phyloP scores from a whole-genome alignment of 2,888 invertebrate species.

The Phragmatobia fuliginosa region DNA sequence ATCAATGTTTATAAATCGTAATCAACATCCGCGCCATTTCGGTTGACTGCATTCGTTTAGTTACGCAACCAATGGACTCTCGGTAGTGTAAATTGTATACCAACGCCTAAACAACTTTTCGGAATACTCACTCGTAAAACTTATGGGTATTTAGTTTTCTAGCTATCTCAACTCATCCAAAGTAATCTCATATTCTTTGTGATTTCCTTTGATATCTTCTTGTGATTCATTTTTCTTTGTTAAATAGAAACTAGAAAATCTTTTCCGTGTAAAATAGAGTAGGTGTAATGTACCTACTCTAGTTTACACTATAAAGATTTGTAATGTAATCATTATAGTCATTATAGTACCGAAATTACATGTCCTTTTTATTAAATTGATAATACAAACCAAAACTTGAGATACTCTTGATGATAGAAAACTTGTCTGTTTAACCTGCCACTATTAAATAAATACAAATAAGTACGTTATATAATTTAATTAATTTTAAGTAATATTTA shows the following conservation, averaged over 20 bases:
- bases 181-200: conserved; percentile 8
- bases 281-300: not conserved
- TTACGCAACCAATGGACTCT: conserved; percentile 43
- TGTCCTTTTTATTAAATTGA: not conserved
- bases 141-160: conserved; percentile 30
- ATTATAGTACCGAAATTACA: too few relatives aligned
- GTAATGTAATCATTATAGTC: too few relatives aligned
- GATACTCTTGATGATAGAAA: too few relatives aligned
- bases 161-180: conserved; percentile 10
- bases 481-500: too few relatives aligned
- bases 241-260: not conserved
- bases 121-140: conserved; percentile 31
- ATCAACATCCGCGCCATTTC: conserved; percentile 54
- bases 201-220: not conserved
- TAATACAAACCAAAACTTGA: too few relatives aligned
- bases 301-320: too few relatives aligned
- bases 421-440: too few relatives aligned
- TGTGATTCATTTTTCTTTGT: not conserved
- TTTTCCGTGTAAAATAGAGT: not conserved
- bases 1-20: conserved; percentile 58
- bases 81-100: conserved; percentile 20
- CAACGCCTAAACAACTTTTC: conserved; percentile 4
- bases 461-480: not conserved
- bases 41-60: conserved; percentile 51
- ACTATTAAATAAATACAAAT: too few relatives aligned